Conservation (phyloP, 2,113 vertebrate species). For the Rhagologus leucostigma region DNA sequence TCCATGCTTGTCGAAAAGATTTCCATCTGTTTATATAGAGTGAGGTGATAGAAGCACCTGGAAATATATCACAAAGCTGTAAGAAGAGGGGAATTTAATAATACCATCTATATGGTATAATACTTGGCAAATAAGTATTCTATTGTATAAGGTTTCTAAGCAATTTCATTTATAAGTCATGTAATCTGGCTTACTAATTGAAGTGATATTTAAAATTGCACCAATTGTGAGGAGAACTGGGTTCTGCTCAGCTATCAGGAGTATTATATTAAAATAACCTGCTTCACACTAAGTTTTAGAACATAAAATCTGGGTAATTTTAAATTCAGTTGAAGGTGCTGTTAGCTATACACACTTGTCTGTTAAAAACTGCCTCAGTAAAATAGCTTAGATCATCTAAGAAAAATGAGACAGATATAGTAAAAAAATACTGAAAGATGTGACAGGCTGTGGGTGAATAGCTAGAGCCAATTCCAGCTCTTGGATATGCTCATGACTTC, state of each 20-base stretch:
- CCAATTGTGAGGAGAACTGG: background rate
- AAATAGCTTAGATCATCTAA: background rate
- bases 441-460: background rate
- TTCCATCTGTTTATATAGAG: background rate
- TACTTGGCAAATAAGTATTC: background rate
- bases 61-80: background rate
- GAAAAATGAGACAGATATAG: background rate
- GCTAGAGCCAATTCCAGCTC: background rate
- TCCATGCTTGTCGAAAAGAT: background rate
- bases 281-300: background rate
- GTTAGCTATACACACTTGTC: background rate
- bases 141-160: background rate
- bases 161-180: background rate
- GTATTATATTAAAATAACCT: background rate
- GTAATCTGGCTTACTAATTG: background rate
- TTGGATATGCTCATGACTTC: background rate
- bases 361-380: background rate
- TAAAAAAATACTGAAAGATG: background rate
- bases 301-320: background rate
- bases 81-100: background rate
- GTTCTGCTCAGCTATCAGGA: background rate
- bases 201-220: background rate
- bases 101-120: background rate
- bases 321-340: background rate
- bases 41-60: background rate